These are phyloP conservation scores for Eucera pruinosa DNA, from an alignment of 2,888 invertebrate species.

Conservation along the genomic window DNA sequence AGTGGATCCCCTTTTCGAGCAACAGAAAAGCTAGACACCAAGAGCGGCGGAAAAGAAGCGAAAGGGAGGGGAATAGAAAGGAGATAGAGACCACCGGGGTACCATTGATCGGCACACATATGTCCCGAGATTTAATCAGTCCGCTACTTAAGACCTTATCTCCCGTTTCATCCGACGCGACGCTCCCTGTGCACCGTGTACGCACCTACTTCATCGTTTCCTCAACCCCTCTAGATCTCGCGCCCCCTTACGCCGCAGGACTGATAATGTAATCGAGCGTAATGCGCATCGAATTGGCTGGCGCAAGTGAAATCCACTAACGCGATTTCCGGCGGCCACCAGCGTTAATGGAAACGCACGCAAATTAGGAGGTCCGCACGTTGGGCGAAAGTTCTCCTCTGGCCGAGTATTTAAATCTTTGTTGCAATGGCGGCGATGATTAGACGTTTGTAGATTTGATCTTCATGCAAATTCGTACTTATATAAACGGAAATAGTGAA, in stretches of 20 bases:
- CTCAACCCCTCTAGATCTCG: slow-evolving; percentile 59
- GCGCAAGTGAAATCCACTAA: slow-evolving; percentile 77
- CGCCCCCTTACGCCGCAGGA: slow-evolving; percentile 38
- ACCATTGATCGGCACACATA: slow-evolving; percentile 82
- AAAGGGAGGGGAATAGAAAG: slow-evolving; percentile 9
- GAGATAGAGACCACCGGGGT: slow-evolving; percentile 51
- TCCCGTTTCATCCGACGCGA: slow-evolving; percentile 69
- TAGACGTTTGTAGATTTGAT: not conserved
- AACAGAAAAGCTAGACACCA: slow-evolving; percentile 42
- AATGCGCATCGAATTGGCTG: slow-evolving; percentile 78
- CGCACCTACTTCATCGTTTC: slow-evolving; percentile 60
- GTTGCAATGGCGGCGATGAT: not conserved
- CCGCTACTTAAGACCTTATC: slow-evolving; percentile 81
- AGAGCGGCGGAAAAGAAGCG: slow-evolving; percentile 5
- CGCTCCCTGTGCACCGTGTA: slow-evolving; percentile 57
- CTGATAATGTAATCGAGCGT: slow-evolving; percentile 81
- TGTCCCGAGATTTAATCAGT: slow-evolving; percentile 84
- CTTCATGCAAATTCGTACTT: no score
- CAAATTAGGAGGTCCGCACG: slow-evolving; percentile 71
- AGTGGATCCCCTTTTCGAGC: slow-evolving; percentile 61
- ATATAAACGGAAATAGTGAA: no score
- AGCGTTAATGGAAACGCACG: slow-evolving; percentile 76
- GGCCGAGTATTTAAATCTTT: slow-evolving; percentile 46
- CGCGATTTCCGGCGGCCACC: slow-evolving; percentile 69
- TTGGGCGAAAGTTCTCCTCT: slow-evolving; percentile 53